Conservation (phyloP, 2,888 invertebrate species). For the Diloba caeruleocephala region DNA sequence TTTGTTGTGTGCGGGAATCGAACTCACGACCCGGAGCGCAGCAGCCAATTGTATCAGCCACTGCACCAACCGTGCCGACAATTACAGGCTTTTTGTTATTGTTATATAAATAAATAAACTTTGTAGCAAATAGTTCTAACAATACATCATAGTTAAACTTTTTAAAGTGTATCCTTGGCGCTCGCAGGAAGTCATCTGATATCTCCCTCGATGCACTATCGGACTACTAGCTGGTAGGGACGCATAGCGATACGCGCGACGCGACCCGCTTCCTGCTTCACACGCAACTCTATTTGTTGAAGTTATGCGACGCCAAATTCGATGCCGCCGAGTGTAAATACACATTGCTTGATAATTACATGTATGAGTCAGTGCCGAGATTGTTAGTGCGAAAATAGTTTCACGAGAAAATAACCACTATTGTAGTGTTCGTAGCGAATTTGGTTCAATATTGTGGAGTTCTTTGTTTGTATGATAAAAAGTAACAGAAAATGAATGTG, state of each 20-base stretch:
- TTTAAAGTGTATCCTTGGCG: constrained; percentile 18
- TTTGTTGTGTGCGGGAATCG: too few relatives aligned
- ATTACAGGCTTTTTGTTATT: too few relatives aligned
- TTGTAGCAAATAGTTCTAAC: too few relatives aligned
- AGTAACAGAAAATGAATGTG: constrained; percentile 13
- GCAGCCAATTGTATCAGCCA: too few relatives aligned
- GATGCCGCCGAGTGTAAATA: constrained; percentile 25
- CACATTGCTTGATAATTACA: constrained; percentile 18
- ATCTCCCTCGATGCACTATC: constrained; percentile 18
- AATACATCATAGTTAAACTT: too few relatives aligned
- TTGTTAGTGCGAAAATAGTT: constrained; percentile 16
- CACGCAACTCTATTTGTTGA: constrained; percentile 63
- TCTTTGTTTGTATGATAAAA: constrained; percentile 7
- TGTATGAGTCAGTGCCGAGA: constrained; percentile 8
- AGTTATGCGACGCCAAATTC: constrained; percentile 48
- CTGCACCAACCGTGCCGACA: too few relatives aligned
- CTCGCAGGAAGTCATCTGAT: constrained; percentile 36
- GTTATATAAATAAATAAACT: too few relatives aligned
- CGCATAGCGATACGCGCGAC: constrained; percentile 54
- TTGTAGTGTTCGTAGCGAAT: constrained; percentile 5
- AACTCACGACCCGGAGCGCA: too few relatives aligned
- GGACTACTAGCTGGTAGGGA: constrained; percentile 15
- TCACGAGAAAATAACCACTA: constrained; percentile 15
- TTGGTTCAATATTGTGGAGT: background rate
- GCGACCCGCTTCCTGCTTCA: constrained; percentile 68